phyloP scores from a whole-genome alignment of 2,888 invertebrate genomes.

The Clistopyga incitator region DNA sequence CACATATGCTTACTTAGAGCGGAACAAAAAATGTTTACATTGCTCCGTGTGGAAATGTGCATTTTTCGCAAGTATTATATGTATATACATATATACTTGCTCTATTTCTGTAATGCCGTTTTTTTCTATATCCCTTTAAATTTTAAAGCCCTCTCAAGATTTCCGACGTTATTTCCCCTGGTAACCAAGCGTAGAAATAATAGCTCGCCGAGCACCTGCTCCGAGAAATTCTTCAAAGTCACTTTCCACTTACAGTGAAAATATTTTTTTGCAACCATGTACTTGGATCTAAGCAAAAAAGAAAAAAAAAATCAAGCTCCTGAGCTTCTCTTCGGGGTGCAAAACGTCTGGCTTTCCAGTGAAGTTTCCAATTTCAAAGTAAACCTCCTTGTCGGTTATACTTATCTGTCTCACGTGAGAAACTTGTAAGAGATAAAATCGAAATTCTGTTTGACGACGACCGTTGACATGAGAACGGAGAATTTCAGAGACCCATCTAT shows the following conservation, averaged over 20 bases:
- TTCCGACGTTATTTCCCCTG: constrained; percentile 74
- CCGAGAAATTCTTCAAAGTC: neutral
- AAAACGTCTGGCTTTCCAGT: neutral
- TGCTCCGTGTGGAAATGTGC: no score
- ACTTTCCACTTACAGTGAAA: neutral
- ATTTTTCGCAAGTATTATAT: no score
- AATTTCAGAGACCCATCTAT: constrained; percentile 44
- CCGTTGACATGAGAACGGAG: constrained; percentile 20
- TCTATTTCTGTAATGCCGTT: neutral
- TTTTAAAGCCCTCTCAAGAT: no score
- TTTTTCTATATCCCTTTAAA: no score
- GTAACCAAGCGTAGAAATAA: constrained; percentile 80
- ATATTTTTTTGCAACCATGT: constrained; percentile 5
- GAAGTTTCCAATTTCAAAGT: constrained; percentile 60
- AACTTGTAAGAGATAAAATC: constrained; percentile 68
- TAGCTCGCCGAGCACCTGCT: constrained; percentile 60
- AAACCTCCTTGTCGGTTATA: constrained; percentile 70
- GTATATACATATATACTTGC: no score
- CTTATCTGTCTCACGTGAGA: constrained; percentile 71
- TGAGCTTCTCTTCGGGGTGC: neutral
- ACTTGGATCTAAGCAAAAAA: neutral
- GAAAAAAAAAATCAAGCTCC: neutral
- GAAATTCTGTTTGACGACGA: constrained; percentile 45
- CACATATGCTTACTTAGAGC: constrained; percentile 34
- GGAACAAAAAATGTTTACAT: neutral